Conservation (phyloP, 2,797 vertebrate genomes). For the Parauchenoglanis ngamensis region DNA sequence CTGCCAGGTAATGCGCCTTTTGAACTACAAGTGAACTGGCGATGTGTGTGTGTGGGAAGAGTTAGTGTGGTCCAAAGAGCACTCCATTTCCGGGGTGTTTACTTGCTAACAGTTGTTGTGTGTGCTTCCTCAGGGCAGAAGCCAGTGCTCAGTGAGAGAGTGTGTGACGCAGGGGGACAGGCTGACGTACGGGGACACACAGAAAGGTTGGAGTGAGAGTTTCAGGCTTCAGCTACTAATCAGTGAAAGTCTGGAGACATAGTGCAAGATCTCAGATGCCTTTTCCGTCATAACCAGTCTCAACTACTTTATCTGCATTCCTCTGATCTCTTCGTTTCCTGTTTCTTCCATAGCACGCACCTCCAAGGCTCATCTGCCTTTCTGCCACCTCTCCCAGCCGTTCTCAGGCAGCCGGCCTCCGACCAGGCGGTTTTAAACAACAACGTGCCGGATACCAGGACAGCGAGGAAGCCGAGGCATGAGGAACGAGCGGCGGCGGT, state of each 20-base stretch:
- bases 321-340: neutral
- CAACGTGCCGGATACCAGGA: neutral
- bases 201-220: conserved; percentile 59
- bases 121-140: conserved; percentile 69
- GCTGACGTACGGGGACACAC: conserved; percentile 58
- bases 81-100: conserved; percentile 34
- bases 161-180: conserved; percentile 62
- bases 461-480: neutral
- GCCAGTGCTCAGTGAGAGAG: conserved; percentile 57
- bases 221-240: conserved; percentile 8
- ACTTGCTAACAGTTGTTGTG: conserved; percentile 46
- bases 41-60: neutral
- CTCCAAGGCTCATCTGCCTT: conserved; percentile 34
- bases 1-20: conserved; percentile 65
- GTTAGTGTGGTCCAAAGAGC: neutral
- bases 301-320: neutral
- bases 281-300: neutral
- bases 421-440: conserved; percentile 4
- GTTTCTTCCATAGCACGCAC: conserved; percentile 53
- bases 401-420: conserved; percentile 23
- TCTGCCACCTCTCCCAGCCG: conserved; percentile 41
- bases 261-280: neutral
- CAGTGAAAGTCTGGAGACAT: neutral
- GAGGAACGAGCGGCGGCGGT: conserved; percentile 18
- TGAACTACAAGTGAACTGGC: neutral